Evolutionary conservation across 2,113 vertebrate species (phyloP).

Genomic region (Channa argus): DNA sequence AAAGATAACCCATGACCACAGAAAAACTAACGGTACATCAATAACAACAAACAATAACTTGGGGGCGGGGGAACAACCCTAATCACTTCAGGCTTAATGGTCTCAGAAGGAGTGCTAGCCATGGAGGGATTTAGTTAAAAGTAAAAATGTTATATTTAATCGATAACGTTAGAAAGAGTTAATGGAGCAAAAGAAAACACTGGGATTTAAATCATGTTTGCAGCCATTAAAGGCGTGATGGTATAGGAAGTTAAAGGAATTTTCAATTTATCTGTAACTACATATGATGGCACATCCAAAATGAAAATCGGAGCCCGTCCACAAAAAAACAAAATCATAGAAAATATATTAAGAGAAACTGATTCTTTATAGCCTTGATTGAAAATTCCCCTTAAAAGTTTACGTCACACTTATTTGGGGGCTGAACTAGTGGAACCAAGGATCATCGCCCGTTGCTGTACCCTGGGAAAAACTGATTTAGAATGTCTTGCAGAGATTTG

Average conservation of each 20-base stretch:
- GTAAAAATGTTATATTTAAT: constrained; percentile 39
- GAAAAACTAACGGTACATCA: too few relatives aligned
- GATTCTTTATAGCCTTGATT: constrained; percentile 76
- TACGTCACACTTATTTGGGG: constrained; percentile 48
- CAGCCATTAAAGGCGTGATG: constrained; percentile 49
- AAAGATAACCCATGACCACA: too few relatives aligned
- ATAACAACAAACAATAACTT: too few relatives aligned
- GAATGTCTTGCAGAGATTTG: constrained; percentile 88
- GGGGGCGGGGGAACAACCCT: constrained; percentile 16
- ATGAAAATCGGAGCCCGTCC: constrained; percentile 55
- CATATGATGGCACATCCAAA: constrained; percentile 48
- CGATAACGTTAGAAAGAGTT: constrained; percentile 45
- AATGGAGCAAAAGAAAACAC: constrained; percentile 29
- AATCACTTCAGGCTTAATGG: neutral
- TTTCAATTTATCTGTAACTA: constrained; percentile 55
- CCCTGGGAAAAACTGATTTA: constrained; percentile 95
- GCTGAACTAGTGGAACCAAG: constrained; percentile 25
- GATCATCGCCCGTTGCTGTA: constrained; percentile 95
- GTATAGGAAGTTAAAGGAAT: constrained; percentile 47
- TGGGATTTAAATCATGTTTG: constrained; percentile 16
- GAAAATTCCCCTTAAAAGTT: constrained; percentile 77
- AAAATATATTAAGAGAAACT: constrained; percentile 83
- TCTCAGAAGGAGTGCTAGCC: constrained; percentile 37
- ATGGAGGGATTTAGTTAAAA: constrained; percentile 38
- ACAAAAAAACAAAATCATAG: constrained; percentile 70